Base-by-base conservation (phyloP, 2,888 invertebrate genomes). In the Lordiphosa fenestrarum region DNA sequence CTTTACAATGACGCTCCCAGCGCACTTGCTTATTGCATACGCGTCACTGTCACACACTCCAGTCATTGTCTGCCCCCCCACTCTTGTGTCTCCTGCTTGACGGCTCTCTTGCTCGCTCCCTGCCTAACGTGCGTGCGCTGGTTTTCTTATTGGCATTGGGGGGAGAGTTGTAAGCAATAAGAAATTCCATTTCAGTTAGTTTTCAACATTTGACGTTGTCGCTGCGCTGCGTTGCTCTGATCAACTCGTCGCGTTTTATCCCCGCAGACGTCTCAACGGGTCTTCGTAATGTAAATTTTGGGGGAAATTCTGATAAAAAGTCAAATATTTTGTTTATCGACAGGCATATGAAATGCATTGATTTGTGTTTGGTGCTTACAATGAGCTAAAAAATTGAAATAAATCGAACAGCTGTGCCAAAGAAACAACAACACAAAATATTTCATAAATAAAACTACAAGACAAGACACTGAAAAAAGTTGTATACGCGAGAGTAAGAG, bases 111-210 rank as follows among this genome's bases (percentile, higher is more conserved):
- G 36, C 41, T 60, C 23, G 42, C 42, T 50, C 36, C 33, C 52
- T 46, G 33, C 39, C 48, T 54, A 23, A 70, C 64, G 47, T 75
- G 80, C 80, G 80, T 82, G 80, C 83, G 80, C 71, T 83, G 71
- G 70, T 69, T 77, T 83, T 77, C 77, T 80, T 77, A 77, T 77
- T 77, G 77, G 83, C 73, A 71, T 67, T 59, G 9, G 42, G 63
- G 75, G 72, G 73, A 74, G 80, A 83, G 72, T 42, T 53, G 72
- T 74, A 62, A 76, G 80, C 75, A 73, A 75, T 76, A 73, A 77
- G 77, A 62, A 77, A 81, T 77, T 81, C 78, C 73, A 75, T 60
- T 81, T 81, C 76, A 81, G 81, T 81, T 77, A 77, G 77, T 81
- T 81, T 84, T 64, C 66, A 84, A 73, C 84, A 61, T 71, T 73